Base-by-base conservation (phyloP, 1,140 invertebrate species). In the Psilanteris sp. region DNA sequence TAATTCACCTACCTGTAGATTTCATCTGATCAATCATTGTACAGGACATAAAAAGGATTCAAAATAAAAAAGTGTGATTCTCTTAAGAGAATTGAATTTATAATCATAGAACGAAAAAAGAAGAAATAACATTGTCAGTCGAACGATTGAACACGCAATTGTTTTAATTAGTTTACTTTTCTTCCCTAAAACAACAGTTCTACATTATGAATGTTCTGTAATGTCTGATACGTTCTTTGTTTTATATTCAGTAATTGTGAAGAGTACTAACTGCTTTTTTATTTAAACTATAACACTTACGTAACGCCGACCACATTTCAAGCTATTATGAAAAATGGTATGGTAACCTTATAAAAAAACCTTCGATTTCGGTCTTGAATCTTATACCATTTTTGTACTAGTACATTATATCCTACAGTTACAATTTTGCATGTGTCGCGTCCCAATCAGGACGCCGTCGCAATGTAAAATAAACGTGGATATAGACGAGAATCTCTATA, bases 111-210 rank as follows among this genome's bases (percentile, higher is more conserved):
- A n/a, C n/a, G n/a, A n/a, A n/a, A n/a, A 20, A 20, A 20, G 5
- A 20, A 5, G 18, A 68, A 75, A 62, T 62, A 73, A 73, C 32
- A 43, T 75, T 57, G 39, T 24, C 43, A 76, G 55, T 50, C 57
- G 52, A 76, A 76, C 64, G 52, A 59, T 70, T 52, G 66, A 71
- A 76, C 66, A 76, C 64, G 66, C 44, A 71, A 37, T 76, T 64
- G 59, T 71, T 77, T 77, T 77, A 77, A 77, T 77, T 77, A 77
- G 61, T 77, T 77, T 77, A 77, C 74, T 77, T 77, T 77, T 77
- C 67, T 72, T 77, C 43, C 67, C 74, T 77, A 77, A 77, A 77
- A 77, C 74, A 77, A 77, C 74, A 77, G 67, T 77, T 77, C 74
- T 77, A 77, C 74, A 77, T 77, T 68, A 77, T 77, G 74, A 77